A percentile compares a stretch with the other conserved stretches of the same genome.
Evolutionary conservation across 2,113 vertebrate species (phyloP).

Genomic region (Mionectes macconnelli): DNA sequence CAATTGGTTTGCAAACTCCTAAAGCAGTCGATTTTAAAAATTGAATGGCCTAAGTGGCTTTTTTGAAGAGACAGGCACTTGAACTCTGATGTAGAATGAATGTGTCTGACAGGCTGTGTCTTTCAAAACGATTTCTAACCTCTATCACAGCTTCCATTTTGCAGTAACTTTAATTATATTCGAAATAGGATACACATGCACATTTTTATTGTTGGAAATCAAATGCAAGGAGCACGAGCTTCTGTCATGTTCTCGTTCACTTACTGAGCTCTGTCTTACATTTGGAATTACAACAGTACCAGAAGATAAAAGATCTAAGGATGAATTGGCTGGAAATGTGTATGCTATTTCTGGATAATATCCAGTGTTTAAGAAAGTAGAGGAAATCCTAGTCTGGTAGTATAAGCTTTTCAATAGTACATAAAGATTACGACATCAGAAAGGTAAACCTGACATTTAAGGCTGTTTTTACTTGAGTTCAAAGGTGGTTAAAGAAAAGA

Average conservation of each 20-base stretch:
- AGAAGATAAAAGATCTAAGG: conserved; percentile 59
- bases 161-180: conserved; percentile 39
- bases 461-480: conserved; percentile 82
- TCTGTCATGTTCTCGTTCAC: conserved; percentile 8
- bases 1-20: conserved; percentile 31
- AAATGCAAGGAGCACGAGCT: conserved; percentile 5
- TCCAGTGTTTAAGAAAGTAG: conserved; percentile 82
- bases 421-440: conserved; percentile 90
- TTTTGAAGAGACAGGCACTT: conserved; percentile 23
- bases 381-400: conserved; percentile 90
- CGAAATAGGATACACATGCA: background rate
- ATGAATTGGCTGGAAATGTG: conserved; percentile 67
- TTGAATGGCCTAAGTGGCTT: background rate
- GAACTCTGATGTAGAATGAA: conserved; percentile 19
- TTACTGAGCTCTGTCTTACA: conserved; percentile 50
- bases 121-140: conserved; percentile 23
- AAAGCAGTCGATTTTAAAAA: background rate
- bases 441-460: conserved; percentile 89
- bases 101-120: background rate
- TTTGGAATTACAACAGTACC: conserved; percentile 51
- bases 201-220: conserved; percentile 43
- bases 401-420: conserved; percentile 88
- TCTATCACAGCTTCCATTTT: conserved; percentile 23
- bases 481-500: conserved; percentile 78
- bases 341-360: conserved; percentile 80